A percentile compares a stretch with the other conserved stretches of the same genome.
These are phyloP conservation scores for Myoxocephalus aenaeus DNA, from an alignment of 2,797 vertebrate species.

Conservation along the genomic window DNA sequence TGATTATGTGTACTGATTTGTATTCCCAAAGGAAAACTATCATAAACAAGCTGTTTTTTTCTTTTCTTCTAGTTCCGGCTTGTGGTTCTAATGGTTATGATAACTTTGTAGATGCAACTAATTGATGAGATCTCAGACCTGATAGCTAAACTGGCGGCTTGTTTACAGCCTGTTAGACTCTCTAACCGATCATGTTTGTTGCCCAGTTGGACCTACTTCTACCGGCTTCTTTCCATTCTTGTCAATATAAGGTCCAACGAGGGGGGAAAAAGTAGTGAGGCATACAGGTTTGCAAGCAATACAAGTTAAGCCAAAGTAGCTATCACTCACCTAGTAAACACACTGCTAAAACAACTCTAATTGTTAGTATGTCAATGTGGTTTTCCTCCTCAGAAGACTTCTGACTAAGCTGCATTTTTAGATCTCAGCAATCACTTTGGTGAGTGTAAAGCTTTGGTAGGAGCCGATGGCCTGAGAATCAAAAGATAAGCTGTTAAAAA, in stretches of 20 bases:
- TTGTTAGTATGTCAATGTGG: neutral
- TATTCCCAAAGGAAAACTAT: neutral
- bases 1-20: neutral
- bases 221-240: neutral
- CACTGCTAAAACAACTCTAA: neutral
- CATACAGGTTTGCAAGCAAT: neutral
- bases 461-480: neutral
- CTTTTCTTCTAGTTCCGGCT: neutral
- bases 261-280: neutral
- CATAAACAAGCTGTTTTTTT: neutral
- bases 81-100: neutral
- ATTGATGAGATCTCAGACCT: neutral
- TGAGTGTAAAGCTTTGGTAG: neutral
- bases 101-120: neutral
- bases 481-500: neutral
- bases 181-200: neutral
- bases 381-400: neutral
- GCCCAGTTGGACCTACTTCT: neutral
- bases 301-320: neutral
- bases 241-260: neutral
- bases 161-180: neutral
- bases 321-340: neutral
- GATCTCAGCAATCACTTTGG: neutral
- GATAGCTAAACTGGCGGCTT: neutral
- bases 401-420: neutral